Base-by-base conservation (phyloP, 2,113 vertebrate species). In the Romanogobio albipinnatus region DNA sequence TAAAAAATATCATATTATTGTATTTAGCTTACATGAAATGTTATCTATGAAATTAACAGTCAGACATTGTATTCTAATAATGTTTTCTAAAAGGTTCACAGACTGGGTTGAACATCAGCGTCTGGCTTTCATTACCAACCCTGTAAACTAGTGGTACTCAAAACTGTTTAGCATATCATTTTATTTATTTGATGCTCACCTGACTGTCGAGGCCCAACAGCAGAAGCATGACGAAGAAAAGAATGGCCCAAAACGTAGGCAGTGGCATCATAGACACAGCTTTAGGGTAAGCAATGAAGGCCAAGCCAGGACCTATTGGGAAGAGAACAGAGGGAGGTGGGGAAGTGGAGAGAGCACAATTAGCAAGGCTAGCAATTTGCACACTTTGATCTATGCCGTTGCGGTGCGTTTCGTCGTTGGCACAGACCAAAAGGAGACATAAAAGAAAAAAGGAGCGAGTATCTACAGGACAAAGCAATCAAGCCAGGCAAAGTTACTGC, bases 151-250 rank as follows among this genome's bases (percentile, higher is more conserved):
- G 4, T 0, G 1, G 19, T 24, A 59, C 13, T 61, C 53, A 39
- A 62, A 29, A 24, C 39, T 10, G 77, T 64, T 43, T 26, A 13
- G 39, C 77, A 68, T 58, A 56, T 2, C 29, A 56, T 22, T 82
- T 39, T 82, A 26, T 39, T 26, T 19, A 53, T 39, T 10, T 24
- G 19, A 9, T n/a, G 90, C 96, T 76, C 11, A 99, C 98, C 98
- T 99, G 98, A 96, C 98, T 99, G 95, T 99, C 98, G 94, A 99
- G 96, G 94, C 98, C 98, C 94, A 99, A 96, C 94, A 99, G 95
- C 93, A 99, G 96, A 94, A 99, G 97, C 98, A 99, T 99, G 88
- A 99, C 95, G 93, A 99, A 99, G 94, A 99, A 99, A 64, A 99
- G 97, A 84, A 99, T 93, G 84, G 98, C 97, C 98, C 98, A 99